Base-by-base conservation (phyloP, 2,888 invertebrate species). In the Pachymerium ferrugineum region DNA sequence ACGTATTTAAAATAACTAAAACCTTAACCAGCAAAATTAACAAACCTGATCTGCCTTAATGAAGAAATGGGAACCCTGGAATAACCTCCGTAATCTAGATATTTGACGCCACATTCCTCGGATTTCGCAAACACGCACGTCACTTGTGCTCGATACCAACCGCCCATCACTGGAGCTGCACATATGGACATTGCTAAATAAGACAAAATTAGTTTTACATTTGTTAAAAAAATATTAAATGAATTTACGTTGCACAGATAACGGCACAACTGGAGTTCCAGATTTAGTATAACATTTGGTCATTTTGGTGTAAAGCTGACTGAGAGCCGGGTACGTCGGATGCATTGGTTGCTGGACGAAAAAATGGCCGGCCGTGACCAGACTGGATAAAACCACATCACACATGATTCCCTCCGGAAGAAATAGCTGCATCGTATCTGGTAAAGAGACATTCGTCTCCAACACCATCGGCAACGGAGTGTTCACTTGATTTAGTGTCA, bases 331-430 rank as follows among this genome's bases (percentile, higher is more conserved):
- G 85, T 91, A 95, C 67, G 95, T 90, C 5, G 97, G 97, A 85
- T 98, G 97, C 75, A 94, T 89, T 2, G 95, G 96, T 83, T 96
- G 92, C 83, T 97, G 97, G 75, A 99, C 87, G 85, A 97, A 98
- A 81, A 98, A 86, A 82, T 95, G 94, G 62, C 91, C 90, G 72
- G 94, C 92, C 77, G 89, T 88, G 77, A 94, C 89, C 80, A 96
- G 88, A 79, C 92, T 90, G 81, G 93, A 93, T 79, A 98, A 88
- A 76, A 91, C 89, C 29, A 96, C 93, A 84, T 98, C 97, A 81
- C 95, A 94, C 82, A 93, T 92, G 73, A 97, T 91, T 70, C 92
- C 93, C 83, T 94, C 94, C 79, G 97, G 90, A 77, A 98, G 86
- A 83, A 90, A 89, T 80, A 97, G 86, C 89, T 93, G 84, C 28